Base-by-base conservation (phyloP, 2,113 vertebrate species). In the Seriola quinqueradiata region DNA sequence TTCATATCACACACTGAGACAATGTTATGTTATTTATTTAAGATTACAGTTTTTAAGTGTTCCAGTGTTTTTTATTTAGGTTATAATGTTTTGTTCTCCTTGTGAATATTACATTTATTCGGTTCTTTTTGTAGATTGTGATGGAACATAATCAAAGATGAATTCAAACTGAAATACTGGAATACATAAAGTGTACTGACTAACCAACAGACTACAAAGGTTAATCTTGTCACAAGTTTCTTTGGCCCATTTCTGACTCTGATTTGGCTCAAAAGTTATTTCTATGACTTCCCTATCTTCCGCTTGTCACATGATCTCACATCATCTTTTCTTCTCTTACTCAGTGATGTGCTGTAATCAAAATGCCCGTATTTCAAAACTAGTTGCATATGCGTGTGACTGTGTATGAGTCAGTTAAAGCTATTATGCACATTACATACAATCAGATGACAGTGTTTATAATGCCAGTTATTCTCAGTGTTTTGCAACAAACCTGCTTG, bases 401-500 rank as follows among this genome's bases (percentile, higher is more conserved):
- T 69, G 57, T 52, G 66, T 77, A 13, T 14, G 7, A 11, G 42
- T n/a, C 21, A 16, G 28, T 59, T 70, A 25, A 60, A 61, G 63
- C 75, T 32, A 7, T 36, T 58, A 25, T 70, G 34, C 44, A 44
- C 61, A 63, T 50, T 36, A 0, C 52, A 61, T 34, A 74, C 75
- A 79, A 66, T 25, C 54, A 67, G 48, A 55, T n/a, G 14, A 32
- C 46, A 32, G 52, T 0, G 19, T 58, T 75, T 52, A 40, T 19
- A 64, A 64, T 25, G 57, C 38, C 34, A 28, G 70, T 79, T 44
- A 80, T 52, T 82, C 80, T 54, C 32, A 32, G 36, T 82, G 85
- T 90, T 91, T 82, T 79, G 75, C 81, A 81, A 88, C 87, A 87
- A 88, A 89, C 72, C 81, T 89, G 85, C 34, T 83, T 82, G 87